Evolutionary conservation across 2,888 invertebrate species (phyloP).

Genomic region (Dascillus cervinus): DNA sequence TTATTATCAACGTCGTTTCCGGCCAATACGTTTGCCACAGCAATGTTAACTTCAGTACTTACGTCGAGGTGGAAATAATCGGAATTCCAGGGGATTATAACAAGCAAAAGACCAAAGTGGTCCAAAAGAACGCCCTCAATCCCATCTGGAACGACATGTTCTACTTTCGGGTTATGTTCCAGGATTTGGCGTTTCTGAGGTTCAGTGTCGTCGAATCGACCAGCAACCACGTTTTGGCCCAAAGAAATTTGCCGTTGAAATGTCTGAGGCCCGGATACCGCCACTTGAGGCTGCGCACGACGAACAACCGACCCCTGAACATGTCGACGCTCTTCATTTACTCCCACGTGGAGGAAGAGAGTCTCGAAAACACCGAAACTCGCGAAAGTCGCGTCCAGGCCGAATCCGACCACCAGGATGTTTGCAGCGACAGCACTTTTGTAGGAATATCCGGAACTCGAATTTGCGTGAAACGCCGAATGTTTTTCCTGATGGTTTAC

Average conservation of each 20-base stretch:
- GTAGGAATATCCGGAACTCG: constrained; percentile 42
- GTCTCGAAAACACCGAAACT: constrained; percentile 48
- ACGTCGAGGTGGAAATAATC: constrained; percentile 83
- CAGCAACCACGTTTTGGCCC: constrained; percentile 78
- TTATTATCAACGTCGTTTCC: constrained; percentile 74
- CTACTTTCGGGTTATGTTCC: constrained; percentile 71
- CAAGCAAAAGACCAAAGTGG: constrained; percentile 78
- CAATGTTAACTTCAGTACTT: constrained; percentile 70
- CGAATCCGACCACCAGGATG: constrained; percentile 25
- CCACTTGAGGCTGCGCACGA: constrained; percentile 74
- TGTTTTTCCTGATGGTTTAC: constrained; percentile 86
- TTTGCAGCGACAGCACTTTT: constrained; percentile 36
- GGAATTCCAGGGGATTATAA: constrained; percentile 86
- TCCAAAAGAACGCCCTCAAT: constrained; percentile 79
- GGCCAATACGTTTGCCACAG: constrained; percentile 85
- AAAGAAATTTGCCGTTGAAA: constrained; percentile 80
- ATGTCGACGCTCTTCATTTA: constrained; percentile 85
- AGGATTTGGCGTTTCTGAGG: constrained; percentile 81
- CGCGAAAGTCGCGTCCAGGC: constrained; percentile 25
- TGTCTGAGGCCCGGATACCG: constrained; percentile 82
- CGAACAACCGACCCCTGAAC: constrained; percentile 76
- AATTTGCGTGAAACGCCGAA: constrained; percentile 55
- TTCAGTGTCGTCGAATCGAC: constrained; percentile 80
- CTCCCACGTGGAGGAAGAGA: constrained; percentile 77
- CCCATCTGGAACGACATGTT: constrained; percentile 91